Conservation (phyloP, 1,140 invertebrate genomes). For the Teleopsis dalmanni region DNA sequence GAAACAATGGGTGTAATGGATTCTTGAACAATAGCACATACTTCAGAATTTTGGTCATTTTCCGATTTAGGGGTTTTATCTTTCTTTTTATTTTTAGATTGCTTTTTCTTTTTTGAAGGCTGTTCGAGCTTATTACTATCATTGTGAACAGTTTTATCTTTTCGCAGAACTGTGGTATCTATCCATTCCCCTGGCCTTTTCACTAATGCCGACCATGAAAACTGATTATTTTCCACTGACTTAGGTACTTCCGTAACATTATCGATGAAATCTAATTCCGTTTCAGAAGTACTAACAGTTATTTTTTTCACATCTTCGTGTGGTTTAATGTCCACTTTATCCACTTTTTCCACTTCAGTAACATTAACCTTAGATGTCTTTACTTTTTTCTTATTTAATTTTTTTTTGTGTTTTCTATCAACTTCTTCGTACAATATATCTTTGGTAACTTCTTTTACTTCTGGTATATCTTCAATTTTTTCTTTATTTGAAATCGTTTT, state of each 20-base stretch:
- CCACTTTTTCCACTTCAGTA: background rate
- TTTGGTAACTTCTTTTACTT: no score
- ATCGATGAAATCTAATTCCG: no score
- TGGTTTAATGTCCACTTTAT: background rate
- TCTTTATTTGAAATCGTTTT: no score
- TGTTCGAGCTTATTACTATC: background rate
- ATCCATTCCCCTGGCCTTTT: conserved; percentile 35
- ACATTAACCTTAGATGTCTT: background rate
- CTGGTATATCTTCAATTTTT: background rate
- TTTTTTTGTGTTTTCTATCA: no score
- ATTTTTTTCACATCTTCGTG: background rate
- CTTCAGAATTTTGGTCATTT: background rate
- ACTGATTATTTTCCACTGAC: background rate
- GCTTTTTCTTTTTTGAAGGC: conserved; percentile 16
- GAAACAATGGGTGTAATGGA: no score
- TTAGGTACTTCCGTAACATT: background rate
- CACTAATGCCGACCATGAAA: conserved; percentile 36
- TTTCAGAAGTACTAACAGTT: background rate
- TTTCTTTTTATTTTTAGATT: conserved; percentile 11
- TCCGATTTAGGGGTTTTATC: background rate
- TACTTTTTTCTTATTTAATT: background rate
- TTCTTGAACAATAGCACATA: no score
- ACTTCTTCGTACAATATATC: no score
- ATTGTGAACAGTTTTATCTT: conserved; percentile 3
- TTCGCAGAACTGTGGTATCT: conserved; percentile 14